Percentiles rank a stretch among this genome's conserved stretches.
phyloP scores from a whole-genome alignment of 2,888 invertebrate genomes.

The Drosophila paramelanica region DNA sequence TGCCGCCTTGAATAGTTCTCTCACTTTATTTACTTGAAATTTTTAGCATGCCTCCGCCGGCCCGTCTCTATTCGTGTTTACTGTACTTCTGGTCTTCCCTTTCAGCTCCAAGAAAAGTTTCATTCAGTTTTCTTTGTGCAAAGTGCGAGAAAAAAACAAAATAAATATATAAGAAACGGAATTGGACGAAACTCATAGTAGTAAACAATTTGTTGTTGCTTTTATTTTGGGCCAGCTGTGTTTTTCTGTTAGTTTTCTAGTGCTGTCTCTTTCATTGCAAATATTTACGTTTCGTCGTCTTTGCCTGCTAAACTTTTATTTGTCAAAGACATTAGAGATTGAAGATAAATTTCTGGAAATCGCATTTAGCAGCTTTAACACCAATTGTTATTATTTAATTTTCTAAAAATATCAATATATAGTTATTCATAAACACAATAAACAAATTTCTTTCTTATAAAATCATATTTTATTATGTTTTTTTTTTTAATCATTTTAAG shows the following conservation, averaged over 20 bases:
- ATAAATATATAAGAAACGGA: conserved; percentile 25
- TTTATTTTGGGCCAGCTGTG: conserved; percentile 21
- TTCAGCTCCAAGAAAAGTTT: conserved; percentile 53
- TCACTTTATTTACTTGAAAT: conserved; percentile 58
- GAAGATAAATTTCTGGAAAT: conserved; percentile 4
- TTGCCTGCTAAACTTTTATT: conserved; percentile 16
- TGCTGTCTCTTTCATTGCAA: conserved; percentile 40
- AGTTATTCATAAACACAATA: not conserved
- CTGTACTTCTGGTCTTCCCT: conserved; percentile 21
- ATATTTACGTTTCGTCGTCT: conserved; percentile 44
- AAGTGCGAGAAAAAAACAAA: conserved; percentile 24
- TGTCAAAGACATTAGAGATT: conserved; percentile 22
- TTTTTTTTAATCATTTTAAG: not conserved
- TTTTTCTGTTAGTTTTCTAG: conserved; percentile 18
- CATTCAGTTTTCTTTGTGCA: conserved; percentile 41
- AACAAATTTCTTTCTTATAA: not conserved
- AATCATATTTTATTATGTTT: not conserved
- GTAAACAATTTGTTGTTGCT: conserved; percentile 39
- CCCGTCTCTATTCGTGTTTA: conserved; percentile 14
- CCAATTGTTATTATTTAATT: not conserved
- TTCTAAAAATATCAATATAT: not conserved
- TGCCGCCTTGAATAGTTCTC: conserved; percentile 1
- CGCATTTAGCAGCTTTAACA: not conserved
- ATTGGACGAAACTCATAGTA: conserved; percentile 34
- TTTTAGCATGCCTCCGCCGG: conserved; percentile 44